Conservation (phyloP, 2,888 invertebrate genomes). For the Eupithecia abbreviata region DNA sequence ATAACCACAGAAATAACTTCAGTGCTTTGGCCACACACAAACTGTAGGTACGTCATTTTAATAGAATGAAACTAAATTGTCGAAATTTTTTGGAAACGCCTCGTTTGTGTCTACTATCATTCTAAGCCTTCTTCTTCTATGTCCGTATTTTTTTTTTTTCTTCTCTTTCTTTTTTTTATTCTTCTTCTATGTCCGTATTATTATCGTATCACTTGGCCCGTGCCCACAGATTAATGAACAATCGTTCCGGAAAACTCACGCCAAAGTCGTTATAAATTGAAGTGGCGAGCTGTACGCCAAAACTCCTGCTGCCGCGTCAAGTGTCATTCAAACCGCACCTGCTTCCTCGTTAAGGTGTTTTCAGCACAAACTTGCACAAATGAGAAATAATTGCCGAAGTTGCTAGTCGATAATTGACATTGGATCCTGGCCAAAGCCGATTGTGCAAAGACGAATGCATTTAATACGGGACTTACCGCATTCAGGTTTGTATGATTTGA, state of each 20-base stretch:
- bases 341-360: constrained; percentile 71
- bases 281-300: constrained; percentile 63
- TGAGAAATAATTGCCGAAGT: constrained; percentile 78
- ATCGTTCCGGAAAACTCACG: constrained; percentile 45
- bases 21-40: too few relatives aligned
- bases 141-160: too few relatives aligned
- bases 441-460: constrained; percentile 57
- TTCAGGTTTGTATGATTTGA: constrained; percentile 21
- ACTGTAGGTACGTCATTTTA: too few relatives aligned
- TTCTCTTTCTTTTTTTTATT: too few relatives aligned
- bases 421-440: constrained; percentile 71
- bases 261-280: constrained; percentile 65
- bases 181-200: too few relatives aligned
- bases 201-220: background rate
- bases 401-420: constrained; percentile 75
- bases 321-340: constrained; percentile 68
- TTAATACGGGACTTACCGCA: constrained; percentile 33
- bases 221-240: constrained; percentile 18
- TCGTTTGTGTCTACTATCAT: too few relatives aligned
- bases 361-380: constrained; percentile 67
- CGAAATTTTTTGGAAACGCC: too few relatives aligned
- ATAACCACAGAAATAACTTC: too few relatives aligned
- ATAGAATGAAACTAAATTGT: too few relatives aligned
- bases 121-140: too few relatives aligned
- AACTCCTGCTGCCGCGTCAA: constrained; percentile 63